These are phyloP conservation scores for Manis pentadactyla DNA, from an alignment of 2,797 vertebrate species.

Conservation along the genomic window DNA sequence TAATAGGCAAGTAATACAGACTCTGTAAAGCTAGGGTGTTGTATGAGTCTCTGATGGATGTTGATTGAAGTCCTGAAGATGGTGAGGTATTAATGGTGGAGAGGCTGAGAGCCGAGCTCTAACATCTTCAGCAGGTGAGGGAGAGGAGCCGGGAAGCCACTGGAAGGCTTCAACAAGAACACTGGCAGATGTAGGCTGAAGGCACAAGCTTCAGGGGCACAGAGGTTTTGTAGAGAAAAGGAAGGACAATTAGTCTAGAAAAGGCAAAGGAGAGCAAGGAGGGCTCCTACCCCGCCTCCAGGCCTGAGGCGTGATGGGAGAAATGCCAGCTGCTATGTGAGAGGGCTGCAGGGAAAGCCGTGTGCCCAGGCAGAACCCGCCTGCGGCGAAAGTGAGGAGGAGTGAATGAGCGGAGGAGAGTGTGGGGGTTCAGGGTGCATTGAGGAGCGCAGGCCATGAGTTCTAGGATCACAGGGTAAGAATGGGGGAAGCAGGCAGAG, in stretches of 20 bases:
- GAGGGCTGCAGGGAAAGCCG: not conserved
- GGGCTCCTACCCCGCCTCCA: not conserved
- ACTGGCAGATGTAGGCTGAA: not conserved
- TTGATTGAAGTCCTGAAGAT: not conserved
- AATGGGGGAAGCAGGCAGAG: not conserved
- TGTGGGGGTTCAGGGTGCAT: not conserved
- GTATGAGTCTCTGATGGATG: not conserved
- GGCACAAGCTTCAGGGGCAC: not conserved
- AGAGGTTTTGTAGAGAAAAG: not conserved
- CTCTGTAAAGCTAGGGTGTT: not conserved
- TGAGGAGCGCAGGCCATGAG: not conserved
- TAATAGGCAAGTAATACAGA: not conserved
- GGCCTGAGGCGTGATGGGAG: not conserved
- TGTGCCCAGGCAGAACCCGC: not conserved
- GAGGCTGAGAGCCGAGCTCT: not conserved
- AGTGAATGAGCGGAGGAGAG: not conserved
- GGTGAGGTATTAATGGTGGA: not conserved
- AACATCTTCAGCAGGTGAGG: not conserved
- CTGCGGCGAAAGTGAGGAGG: not conserved
- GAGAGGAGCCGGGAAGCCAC: not conserved
- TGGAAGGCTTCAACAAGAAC: not conserved
- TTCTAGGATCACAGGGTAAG: not conserved
- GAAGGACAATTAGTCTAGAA: not conserved
- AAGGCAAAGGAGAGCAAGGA: not conserved
- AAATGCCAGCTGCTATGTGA: not conserved